These are phyloP conservation scores for Mimachlamys varia DNA, from an alignment of 2,888 invertebrate genomes.

Conservation along the genomic window DNA sequence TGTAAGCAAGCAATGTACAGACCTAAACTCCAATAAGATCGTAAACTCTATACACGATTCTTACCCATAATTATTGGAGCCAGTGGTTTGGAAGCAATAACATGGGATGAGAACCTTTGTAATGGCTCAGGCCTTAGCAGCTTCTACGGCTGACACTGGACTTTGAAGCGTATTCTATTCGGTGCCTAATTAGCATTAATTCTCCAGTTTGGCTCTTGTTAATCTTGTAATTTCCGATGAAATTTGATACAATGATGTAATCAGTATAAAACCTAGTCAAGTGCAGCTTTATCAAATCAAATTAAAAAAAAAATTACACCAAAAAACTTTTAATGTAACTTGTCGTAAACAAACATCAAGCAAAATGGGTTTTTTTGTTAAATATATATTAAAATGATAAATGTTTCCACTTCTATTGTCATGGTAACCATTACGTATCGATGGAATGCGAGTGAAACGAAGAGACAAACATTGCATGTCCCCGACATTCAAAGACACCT, in stretches of 20 bases:
- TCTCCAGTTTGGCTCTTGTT: constrained; percentile 9
- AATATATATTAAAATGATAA: background rate
- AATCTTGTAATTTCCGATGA: constrained; percentile 20
- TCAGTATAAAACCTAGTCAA: constrained; percentile 22
- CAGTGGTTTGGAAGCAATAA: constrained; percentile 9
- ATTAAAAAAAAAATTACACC: constrained; percentile 16
- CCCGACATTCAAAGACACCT: background rate
- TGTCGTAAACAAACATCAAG: background rate
- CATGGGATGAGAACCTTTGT: background rate
- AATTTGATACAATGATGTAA: constrained; percentile 21
- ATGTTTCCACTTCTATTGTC: background rate
- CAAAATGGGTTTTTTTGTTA: background rate
- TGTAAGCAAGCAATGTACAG: background rate
- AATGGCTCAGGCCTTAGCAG: background rate
- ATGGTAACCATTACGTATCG: background rate
- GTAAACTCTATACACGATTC: background rate
- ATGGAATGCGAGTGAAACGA: background rate
- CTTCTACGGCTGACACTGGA: background rate
- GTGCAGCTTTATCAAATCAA: constrained; percentile 13
- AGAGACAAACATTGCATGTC: background rate
- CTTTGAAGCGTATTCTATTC: constrained; percentile 12
- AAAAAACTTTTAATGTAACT: background rate
- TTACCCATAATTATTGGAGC: background rate
- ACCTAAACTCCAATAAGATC: background rate
- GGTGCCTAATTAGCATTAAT: constrained; percentile 24